Base-by-base conservation (phyloP, 2,888 invertebrate genomes). In the Ametastegia equiseti region DNA sequence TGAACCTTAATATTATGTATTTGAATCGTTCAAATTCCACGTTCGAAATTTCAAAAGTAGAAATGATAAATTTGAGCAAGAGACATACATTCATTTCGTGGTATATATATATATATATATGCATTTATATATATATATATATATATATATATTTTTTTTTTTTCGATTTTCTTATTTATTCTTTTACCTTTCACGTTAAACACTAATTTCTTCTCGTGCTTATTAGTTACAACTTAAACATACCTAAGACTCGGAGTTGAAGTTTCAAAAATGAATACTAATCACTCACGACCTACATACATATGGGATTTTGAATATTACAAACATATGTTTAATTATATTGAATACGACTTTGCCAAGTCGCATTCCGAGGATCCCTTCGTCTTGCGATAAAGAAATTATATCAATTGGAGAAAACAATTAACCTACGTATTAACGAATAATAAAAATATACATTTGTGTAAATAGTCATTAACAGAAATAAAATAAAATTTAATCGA, bases 51-150 rank as follows among this genome's bases (percentile, higher is more conserved):
- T 42, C 78, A 42, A 78, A 60, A 60, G 42, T 78, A 78, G 23
- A 78, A 78, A 78, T 73, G 39, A 71, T 71, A 60, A 36, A 73
- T 42, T 81, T 81, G 81, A 81, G 81, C 81, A 77, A 81, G 65
- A 81, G 77, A 81, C 77, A 50, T 57, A 81, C 65, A 77, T 78
- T 78, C 60, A 36, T 42, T 78, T 78, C 42, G 36, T 54, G 50
- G 73, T 54, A 54, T 45, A 71, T 71, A 30, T 65, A 36, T 36
- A 19, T 67, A 4, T 67, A 19, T 19, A 19, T 36, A 13, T 67
- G 11, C 39, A 39, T 19, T 9, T 1, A 27, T 60, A 27, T 23
- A 5, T 27, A 1, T 57, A 11, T 1, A 27, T 27, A 27, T 30
- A 27, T 23, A 23, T 2, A 23, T 27, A 1, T 57, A 2, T 67